Percentiles rank a stretch among this genome's conserved stretches.
phyloP scores from a whole-genome alignment of 2,797 vertebrate genomes.

The Crenuchus spilurus region DNA sequence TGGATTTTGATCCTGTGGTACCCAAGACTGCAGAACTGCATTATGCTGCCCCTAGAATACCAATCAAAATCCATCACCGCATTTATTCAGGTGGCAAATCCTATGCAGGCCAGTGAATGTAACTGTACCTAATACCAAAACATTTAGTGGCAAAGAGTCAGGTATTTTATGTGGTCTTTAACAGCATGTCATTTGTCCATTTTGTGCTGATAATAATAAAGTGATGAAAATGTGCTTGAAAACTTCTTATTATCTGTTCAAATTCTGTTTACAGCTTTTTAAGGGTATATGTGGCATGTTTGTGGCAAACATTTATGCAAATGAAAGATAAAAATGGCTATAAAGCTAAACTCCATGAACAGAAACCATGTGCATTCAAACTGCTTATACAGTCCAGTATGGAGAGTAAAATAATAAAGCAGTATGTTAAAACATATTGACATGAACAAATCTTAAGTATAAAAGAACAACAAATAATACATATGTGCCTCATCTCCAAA shows the following conservation, averaged over 20 bases:
- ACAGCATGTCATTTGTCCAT: conserved; percentile 55
- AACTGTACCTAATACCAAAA: conserved; percentile 13
- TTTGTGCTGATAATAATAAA: conserved; percentile 59
- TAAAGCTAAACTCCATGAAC: no score
- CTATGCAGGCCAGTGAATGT: conserved; percentile 18
- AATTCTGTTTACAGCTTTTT: not conserved
- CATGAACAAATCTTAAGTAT: no score
- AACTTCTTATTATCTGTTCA: not conserved
- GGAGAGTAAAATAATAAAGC: no score
- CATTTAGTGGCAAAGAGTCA: not conserved
- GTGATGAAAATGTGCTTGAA: conserved; percentile 36
- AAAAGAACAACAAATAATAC: no score
- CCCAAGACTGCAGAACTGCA: not conserved
- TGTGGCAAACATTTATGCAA: no score
- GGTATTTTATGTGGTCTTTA: conserved; percentile 25
- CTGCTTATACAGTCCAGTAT: no score
- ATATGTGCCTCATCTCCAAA: no score
- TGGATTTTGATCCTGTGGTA: not conserved
- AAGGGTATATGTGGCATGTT: no score
- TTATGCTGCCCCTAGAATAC: not conserved
- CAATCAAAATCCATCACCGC: not conserved
- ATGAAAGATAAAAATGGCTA: no score
- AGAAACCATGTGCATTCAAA: no score
- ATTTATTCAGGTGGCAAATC: conserved; percentile 20
- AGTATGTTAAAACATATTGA: no score